Base-by-base conservation (phyloP, 1,140 invertebrate species). In the Papilio machaon region DNA sequence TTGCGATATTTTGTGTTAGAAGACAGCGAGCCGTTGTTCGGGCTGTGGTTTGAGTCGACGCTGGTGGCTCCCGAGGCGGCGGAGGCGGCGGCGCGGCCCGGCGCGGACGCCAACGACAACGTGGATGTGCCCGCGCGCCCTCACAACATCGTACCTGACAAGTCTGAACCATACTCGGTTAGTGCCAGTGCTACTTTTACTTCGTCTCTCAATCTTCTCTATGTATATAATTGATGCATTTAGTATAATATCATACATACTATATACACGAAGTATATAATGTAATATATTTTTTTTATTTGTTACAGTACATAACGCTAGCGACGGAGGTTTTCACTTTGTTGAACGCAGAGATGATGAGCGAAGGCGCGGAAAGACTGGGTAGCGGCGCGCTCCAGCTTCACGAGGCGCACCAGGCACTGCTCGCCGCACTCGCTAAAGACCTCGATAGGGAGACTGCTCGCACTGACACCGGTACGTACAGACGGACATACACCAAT, bases 21-120 rank as follows among this genome's bases (percentile, higher is more conserved):
- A 94, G 98, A 98, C 94, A 98, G 97, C 93, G 98, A 99, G 92
- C 98, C 98, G 2, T 97, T 99, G 82, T 95, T 99, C 86, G 98
- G 98, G 0, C 96, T 98, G 80, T 99, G 98, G 98, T 98, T 99
- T 95, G 98, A 99, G 91, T 98, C 98, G 91, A 98, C 98, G 0
- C 92, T 99, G 17, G 97, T 97, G 43, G 97, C 97, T 15, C 96
- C 97, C 0, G 97, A 97, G 84, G 95, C 95, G 1, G 95, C 95
- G 73, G 97, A 97, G 19, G 94, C 92, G 82, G 95, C 94, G 43
- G 87, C 94, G 10, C 95, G 94, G 67, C 94, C 95, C 2, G 93
- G 15, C 89, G 91, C 90, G 17, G 87, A 91, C 6, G 94, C 94
- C 43, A 95, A 95, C 80, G 92, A 95, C 19, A 93, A 94, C 74